Evolutionary conservation across 2,797 vertebrate genomes (phyloP), one percentile per base, ranked within the genome.

Genomic region (Mycteria americana): DNA sequence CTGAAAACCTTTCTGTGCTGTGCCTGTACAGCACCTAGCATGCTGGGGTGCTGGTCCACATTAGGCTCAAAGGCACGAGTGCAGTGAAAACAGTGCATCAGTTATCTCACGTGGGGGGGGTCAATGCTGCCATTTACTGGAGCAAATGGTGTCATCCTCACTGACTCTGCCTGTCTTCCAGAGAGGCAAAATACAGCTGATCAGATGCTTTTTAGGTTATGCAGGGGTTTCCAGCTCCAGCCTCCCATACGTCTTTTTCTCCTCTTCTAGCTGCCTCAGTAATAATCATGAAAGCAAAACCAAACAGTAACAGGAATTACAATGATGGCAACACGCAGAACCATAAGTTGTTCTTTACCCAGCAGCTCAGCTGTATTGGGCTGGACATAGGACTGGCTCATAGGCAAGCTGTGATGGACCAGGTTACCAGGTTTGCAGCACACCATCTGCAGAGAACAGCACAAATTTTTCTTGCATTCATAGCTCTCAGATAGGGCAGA

Each of bases 61-160:
- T n/a, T 21, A n/a, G n/a, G n/a, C n/a, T 85, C 18, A 25, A 25
- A 77, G n/a, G 13, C 24, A 82, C 0, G 0, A 63, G 31, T 13
- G 15, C 18, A 22, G 5, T 19, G 46, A 65, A 63, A 85, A 57
- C 17, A 51, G 45, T 3, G 23, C 6, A 50, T 17, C 7, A 6
- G 21, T 92, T 59, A 25, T 10, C 31, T 39, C 43, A 18, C 15
- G 18, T 3, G 25, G 4, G 11, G 11, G 5, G 23, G 9, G 25
- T 18, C 6, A 46, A 67, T 15, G 37, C 10, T 90, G 59, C 22
- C 16, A 3, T 69, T 74, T 64, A 53, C 50, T 54, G 56, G 45
- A 74, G 28, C 39, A 89, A 82, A 13, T 35, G 14, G 4, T 53
- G 17, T 18, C 67, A 54, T 39, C 28, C 33, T 74, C 22, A 54